phyloP scores from a whole-genome alignment of 1,140 invertebrate genomes.

The Zaprionus inermis region DNA sequence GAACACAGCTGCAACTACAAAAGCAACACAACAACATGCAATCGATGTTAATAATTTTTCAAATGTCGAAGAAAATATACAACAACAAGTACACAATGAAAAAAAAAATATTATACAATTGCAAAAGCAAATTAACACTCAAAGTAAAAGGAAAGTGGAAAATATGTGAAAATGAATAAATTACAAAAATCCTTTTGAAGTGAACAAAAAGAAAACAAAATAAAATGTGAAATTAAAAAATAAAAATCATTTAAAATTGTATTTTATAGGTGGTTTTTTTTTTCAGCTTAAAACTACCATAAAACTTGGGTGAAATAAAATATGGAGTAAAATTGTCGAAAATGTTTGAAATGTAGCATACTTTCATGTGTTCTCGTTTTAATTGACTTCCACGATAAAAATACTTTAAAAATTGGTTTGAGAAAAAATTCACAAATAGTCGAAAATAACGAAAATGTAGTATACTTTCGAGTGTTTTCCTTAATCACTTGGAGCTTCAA shows the following conservation, averaged over 20 bases:
- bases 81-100: slow-evolving; percentile 52
- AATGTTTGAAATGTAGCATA: too few species aligned
- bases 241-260: background rate
- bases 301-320: too few species aligned
- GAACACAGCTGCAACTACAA: slow-evolving; percentile 71
- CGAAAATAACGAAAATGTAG: background rate
- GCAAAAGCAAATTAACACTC: slow-evolving; percentile 76
- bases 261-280: background rate
- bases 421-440: too few species aligned
- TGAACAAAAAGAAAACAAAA: slow-evolving; percentile 72
- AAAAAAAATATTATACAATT: slow-evolving; percentile 72
- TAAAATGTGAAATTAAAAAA: slow-evolving; percentile 75
- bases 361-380: too few species aligned
- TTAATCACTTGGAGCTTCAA: background rate
- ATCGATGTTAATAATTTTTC: slow-evolving; percentile 79
- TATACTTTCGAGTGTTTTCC: background rate
- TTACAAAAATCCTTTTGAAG: slow-evolving; percentile 82
- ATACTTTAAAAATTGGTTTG: too few species aligned
- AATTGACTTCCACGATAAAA: too few species aligned
- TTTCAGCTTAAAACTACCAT: background rate
- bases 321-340: too few species aligned
- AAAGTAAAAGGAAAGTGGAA: slow-evolving; percentile 74
- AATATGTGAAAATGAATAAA: slow-evolving; percentile 79
- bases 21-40: slow-evolving; percentile 67
- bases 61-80: slow-evolving; percentile 45